Percentiles rank a stretch among this genome's conserved stretches.
Evolutionary conservation across 2,113 vertebrate genomes (phyloP).

Genomic region (Lampris megalopsis): DNA sequence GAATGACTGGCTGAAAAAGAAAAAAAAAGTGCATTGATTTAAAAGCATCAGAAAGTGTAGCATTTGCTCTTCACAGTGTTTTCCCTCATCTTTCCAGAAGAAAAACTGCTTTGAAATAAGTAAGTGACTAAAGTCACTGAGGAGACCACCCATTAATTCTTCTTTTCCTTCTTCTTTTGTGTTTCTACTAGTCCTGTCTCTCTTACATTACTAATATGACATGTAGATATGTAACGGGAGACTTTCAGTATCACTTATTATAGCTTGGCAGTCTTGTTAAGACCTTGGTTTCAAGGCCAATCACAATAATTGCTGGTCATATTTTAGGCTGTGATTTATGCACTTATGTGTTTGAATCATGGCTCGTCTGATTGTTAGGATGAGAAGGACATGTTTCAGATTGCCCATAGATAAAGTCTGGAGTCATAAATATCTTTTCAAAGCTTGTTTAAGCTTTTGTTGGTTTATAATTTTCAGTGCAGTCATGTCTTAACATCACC

Average conservation of each 20-base stretch:
- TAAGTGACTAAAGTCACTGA: conserved; percentile 51
- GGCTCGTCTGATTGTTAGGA: neutral
- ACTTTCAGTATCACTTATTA: conserved; percentile 36
- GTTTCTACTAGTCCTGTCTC: conserved; percentile 15
- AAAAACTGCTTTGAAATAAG: conserved; percentile 52
- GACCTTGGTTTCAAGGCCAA: no score
- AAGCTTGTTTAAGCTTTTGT: no score
- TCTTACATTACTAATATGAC: neutral
- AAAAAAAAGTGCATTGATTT: conserved; percentile 45
- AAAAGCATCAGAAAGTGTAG: conserved; percentile 18
- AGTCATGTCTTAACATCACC: conserved; percentile 10
- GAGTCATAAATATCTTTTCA: neutral
- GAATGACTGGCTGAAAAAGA: conserved; percentile 17
- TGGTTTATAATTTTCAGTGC: no score
- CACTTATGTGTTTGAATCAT: neutral
- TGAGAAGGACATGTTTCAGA: neutral
- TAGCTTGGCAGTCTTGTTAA: neutral
- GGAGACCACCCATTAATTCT: conserved; percentile 36
- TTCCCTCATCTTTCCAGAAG: conserved; percentile 30
- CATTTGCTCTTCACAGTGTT: conserved; percentile 40
- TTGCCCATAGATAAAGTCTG: neutral
- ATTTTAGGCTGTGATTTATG: neutral
- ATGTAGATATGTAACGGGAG: conserved; percentile 25
- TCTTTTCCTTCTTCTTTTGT: conserved; percentile 1
- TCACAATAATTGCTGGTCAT: neutral